A percentile compares a stretch with the other conserved stretches of the same genome.
Conservation (phyloP, 1,140 invertebrate genomes). For the Drosophila kanapiae region DNA sequence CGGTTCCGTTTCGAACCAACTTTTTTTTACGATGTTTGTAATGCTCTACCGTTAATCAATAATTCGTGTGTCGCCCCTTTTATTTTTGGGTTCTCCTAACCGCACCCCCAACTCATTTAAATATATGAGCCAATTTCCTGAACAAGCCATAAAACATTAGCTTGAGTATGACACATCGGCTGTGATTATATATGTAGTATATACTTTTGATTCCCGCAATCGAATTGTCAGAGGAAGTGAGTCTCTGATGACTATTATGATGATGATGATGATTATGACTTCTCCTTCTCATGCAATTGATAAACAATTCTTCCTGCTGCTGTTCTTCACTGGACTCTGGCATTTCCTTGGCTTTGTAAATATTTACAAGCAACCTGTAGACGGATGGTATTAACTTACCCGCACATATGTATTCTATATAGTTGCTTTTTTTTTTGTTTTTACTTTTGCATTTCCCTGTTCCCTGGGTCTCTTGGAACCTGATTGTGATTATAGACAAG, state of each 20-base stretch:
- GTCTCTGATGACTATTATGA: not conserved
- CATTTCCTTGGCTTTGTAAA: slow-evolving; percentile 40
- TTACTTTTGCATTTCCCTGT: slow-evolving; percentile 50
- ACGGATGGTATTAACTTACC: slow-evolving; percentile 41
- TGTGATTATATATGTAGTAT: slow-evolving; percentile 16
- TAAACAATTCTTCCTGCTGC: slow-evolving; percentile 37
- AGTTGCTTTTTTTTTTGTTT: not conserved
- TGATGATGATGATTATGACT: slow-evolving; percentile 15
- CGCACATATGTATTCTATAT: slow-evolving; percentile 18
- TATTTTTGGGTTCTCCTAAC: slow-evolving; percentile 30
- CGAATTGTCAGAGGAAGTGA: slow-evolving; percentile 37
- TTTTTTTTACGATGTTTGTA: slow-evolving; percentile 49
- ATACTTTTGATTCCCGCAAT: slow-evolving; percentile 23
- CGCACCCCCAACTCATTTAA: slow-evolving; percentile 26
- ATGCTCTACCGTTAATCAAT: slow-evolving; percentile 66
- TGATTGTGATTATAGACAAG: slow-evolving; percentile 76
- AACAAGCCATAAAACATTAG: slow-evolving; percentile 43
- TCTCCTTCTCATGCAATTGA: slow-evolving; percentile 15
- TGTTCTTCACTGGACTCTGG: slow-evolving; percentile 7
- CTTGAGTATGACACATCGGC: slow-evolving; percentile 9
- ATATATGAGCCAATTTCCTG: slow-evolving; percentile 63
- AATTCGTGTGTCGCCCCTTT: slow-evolving; percentile 51
- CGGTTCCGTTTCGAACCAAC: slow-evolving; percentile 35
- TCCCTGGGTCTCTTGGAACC: slow-evolving; percentile 59
- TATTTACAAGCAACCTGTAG: slow-evolving; percentile 33